Evolutionary conservation across 2,888 invertebrate species (phyloP).

Genomic region (Microctonus hyperodae): DNA sequence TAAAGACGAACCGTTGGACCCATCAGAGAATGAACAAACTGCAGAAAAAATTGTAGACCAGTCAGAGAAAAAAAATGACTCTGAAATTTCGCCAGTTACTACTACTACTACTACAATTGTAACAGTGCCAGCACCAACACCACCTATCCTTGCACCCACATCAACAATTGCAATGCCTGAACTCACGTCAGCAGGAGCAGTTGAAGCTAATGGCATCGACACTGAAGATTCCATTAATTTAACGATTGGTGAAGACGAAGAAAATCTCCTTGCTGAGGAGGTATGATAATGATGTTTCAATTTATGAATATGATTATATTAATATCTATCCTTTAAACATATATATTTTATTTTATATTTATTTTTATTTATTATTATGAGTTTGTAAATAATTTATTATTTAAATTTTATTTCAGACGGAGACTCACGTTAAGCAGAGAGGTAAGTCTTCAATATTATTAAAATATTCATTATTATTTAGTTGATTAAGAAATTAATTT

Average conservation of each 20-base stretch:
- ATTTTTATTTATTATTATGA: background rate
- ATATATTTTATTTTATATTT: background rate
- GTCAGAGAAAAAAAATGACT: conserved; percentile 25
- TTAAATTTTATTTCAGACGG: conserved; percentile 52
- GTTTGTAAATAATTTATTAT: conserved; percentile 11
- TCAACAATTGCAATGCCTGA: conserved; percentile 28
- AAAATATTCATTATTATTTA: conserved; percentile 11
- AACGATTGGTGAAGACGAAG: conserved; percentile 82
- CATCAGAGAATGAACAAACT: conserved; percentile 33
- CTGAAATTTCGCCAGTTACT: conserved; percentile 29
- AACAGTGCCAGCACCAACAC: conserved; percentile 14
- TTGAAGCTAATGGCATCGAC: conserved; percentile 70
- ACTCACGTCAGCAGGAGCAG: conserved; percentile 44
- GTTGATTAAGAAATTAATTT: conserved; percentile 10
- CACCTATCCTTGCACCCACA: conserved; percentile 22
- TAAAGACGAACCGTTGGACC: conserved; percentile 33
- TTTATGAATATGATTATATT: too few species aligned
- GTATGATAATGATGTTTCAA: conserved; percentile 63
- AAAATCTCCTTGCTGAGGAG: conserved; percentile 78
- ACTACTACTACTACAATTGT: conserved; percentile 33
- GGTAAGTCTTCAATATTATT: conserved; percentile 52
- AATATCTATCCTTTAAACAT: too few species aligned
- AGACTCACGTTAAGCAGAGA: conserved; percentile 58
- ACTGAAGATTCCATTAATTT: conserved; percentile 83
- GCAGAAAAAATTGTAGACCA: conserved; percentile 43